Percentiles rank a stretch among this genome's conserved stretches.
Conservation (phyloP, 2,797 vertebrate genomes). For the Schizopygopsis malacanthus region DNA sequence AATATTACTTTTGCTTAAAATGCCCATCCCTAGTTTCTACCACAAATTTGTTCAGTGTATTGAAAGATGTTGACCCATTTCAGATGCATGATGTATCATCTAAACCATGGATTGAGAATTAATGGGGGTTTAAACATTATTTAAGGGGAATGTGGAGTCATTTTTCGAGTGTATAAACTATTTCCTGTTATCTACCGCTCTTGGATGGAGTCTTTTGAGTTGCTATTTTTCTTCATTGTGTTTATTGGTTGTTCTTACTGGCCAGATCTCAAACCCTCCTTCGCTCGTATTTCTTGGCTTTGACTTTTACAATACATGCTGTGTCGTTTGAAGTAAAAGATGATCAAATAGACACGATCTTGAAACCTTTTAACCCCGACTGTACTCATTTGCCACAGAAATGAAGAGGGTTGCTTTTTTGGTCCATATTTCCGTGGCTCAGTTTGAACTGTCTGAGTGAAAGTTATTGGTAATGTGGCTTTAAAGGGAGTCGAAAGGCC, state of each 20-base stretch:
- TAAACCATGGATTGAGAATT: neutral
- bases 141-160: neutral
- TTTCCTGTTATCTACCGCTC: slow-evolving; percentile 8
- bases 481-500: slow-evolving; percentile 69
- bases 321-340: slow-evolving; percentile 61
- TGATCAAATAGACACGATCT: slow-evolving; percentile 61
- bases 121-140: neutral
- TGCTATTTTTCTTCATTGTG: slow-evolving; percentile 1
- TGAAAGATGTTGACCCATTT: neutral
- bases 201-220: neutral
- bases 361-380: neutral
- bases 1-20: too few species aligned
- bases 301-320: slow-evolving; percentile 30
- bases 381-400: slow-evolving; percentile 18
- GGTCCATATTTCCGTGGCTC: slow-evolving; percentile 64
- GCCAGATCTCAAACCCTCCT: slow-evolving; percentile 25
- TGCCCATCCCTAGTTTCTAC: too few species aligned
- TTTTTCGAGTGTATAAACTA: neutral
- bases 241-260: slow-evolving; percentile 20
- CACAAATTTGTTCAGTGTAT: neutral
- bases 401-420: neutral
- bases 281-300: slow-evolving; percentile 10
- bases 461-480: slow-evolving; percentile 45
- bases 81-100: neutral
- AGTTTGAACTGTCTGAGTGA: slow-evolving; percentile 72